Evolutionary conservation across 2,888 invertebrate species (phyloP).

Genomic region (Nephrotoma appendiculata): DNA sequence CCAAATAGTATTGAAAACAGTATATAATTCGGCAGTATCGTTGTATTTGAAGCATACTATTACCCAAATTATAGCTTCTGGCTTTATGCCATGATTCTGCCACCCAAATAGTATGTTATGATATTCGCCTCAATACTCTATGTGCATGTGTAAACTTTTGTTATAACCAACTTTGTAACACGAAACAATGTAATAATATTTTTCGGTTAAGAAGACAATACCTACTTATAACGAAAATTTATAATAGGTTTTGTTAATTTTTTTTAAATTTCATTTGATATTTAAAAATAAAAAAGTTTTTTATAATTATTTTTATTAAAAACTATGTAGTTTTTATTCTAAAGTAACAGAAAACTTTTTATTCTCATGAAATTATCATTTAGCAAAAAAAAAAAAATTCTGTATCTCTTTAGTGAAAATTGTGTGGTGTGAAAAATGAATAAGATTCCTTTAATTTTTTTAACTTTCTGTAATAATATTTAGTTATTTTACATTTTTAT

Average conservation of each 20-base stretch:
- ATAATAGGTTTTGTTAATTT: neutral
- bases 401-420: neutral
- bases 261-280: neutral
- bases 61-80: too few species aligned
- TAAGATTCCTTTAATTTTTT: neutral
- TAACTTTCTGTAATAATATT: neutral
- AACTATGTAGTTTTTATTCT: neutral
- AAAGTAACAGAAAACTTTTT: neutral
- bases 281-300: neutral
- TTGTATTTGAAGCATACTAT: too few species aligned
- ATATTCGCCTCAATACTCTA: too few species aligned
- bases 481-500: neutral
- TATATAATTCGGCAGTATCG: too few species aligned
- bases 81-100: too few species aligned
- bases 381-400: neutral
- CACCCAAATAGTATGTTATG: too few species aligned
- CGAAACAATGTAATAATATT: too few species aligned
- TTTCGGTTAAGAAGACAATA: neutral
- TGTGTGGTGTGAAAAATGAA: neutral
- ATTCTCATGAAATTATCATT: neutral
- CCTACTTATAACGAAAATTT: neutral
- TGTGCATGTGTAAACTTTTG: too few species aligned
- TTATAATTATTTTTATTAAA: neutral
- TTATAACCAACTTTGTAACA: too few species aligned
- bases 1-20: too few species aligned